A percentile compares a stretch with the other conserved stretches of the same genome.
Conservation (phyloP, 37 sponge, comb jelly and placozoan genomes). For the Tethya wilhelma region DNA sequence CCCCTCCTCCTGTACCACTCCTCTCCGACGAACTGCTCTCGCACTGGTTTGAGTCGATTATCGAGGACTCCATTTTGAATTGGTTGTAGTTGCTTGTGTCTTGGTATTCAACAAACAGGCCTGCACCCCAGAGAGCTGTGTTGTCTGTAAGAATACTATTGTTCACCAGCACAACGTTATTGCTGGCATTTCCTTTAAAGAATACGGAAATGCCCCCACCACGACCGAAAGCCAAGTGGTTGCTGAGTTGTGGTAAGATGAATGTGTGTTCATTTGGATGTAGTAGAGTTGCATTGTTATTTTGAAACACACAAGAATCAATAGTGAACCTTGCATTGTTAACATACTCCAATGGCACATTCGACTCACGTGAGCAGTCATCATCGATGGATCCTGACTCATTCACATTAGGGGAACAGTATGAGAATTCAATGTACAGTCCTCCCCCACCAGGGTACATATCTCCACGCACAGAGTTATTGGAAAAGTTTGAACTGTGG, state of each 20-base stretch:
- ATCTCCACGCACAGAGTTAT: background rate
- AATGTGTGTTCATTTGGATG: background rate
- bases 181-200: slow-evolving; percentile 55
- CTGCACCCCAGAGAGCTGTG: slow-evolving; percentile 70
- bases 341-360: background rate
- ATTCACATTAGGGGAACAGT: too few species aligned
- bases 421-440: slow-evolving; percentile 71
- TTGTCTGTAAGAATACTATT: slow-evolving; percentile 57
- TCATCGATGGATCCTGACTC: slow-evolving; percentile 12
- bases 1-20: slow-evolving; percentile 67
- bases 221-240: slow-evolving; percentile 69
- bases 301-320: background rate
- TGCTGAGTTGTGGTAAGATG: slow-evolving; percentile 33
- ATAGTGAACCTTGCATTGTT: slow-evolving; percentile 22
- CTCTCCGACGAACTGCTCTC: background rate
- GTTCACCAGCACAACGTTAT: slow-evolving; percentile 38
- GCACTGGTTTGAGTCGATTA: slow-evolving; percentile 19
- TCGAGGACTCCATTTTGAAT: slow-evolving; percentile 5
- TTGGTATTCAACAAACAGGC: slow-evolving; percentile 62
- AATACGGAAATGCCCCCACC: slow-evolving; percentile 75
- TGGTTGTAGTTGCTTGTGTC: slow-evolving; percentile 36
- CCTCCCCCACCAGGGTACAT: slow-evolving; percentile 61
- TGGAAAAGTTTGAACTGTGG: slow-evolving; percentile 22
- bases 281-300: slow-evolving; percentile 25
- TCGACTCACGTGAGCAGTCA: background rate